These are phyloP conservation scores for Malaclemys terrapin DNA, from an alignment of 2,113 vertebrate genomes.

Conservation along the genomic window DNA sequence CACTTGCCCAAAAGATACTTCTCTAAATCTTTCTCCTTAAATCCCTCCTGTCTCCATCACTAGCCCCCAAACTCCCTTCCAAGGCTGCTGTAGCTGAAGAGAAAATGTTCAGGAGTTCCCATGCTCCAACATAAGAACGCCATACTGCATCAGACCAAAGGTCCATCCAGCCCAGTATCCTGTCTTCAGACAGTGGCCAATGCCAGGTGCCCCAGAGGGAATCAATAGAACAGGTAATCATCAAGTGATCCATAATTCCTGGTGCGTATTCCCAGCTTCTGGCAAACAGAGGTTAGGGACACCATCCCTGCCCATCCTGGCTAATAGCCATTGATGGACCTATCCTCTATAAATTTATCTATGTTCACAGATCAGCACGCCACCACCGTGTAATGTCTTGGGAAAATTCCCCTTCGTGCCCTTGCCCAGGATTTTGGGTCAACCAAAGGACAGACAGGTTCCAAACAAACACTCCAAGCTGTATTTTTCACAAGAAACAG, in stretches of 20 bases:
- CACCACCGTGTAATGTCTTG: not conserved
- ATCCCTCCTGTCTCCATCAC: not conserved
- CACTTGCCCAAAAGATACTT: not conserved
- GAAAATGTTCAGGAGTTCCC: not conserved
- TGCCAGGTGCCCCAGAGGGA: too few species aligned
- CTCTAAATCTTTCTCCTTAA: not conserved
- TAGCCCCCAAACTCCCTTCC: not conserved
- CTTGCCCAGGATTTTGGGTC: not conserved
- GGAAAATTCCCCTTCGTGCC: not conserved
- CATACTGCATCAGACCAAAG: too few species aligned
- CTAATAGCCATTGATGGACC: too few species aligned
- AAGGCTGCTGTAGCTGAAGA: not conserved
- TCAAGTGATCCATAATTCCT: too few species aligned
- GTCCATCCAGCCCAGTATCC: too few species aligned
- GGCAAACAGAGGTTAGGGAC: too few species aligned
- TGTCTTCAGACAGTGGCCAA: too few species aligned
- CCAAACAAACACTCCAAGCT: not conserved
- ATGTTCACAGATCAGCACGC: not conserved
- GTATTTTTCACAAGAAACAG: not conserved
- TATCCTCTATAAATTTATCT: too few species aligned
- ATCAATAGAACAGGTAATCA: too few species aligned
- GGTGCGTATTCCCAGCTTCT: too few species aligned
- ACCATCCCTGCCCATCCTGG: too few species aligned
- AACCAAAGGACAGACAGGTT: not conserved
- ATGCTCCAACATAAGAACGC: not conserved